These are phyloP conservation scores for Amphiprion percula DNA, from an alignment of 2,113 vertebrate genomes.

Conservation along the genomic window DNA sequence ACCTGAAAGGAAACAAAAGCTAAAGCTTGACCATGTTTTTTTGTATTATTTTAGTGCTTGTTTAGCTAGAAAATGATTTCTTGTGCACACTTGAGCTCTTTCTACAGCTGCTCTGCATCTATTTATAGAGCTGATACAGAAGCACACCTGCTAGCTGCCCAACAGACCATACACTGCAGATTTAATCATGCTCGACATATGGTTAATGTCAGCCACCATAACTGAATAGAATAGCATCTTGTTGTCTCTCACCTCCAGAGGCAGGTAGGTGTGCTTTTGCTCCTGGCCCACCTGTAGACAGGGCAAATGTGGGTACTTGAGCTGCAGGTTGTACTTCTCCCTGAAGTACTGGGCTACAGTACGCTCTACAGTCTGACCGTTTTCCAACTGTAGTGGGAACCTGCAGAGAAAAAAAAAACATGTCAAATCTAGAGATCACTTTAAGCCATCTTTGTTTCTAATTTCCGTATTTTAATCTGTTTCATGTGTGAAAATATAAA, in stretches of 20 bases:
- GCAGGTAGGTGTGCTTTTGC: constrained; percentile 99
- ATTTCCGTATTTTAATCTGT: neutral
- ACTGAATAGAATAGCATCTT: neutral
- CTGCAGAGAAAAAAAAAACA: constrained; percentile 74
- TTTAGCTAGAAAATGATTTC: neutral
- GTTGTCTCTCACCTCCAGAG: constrained; percentile 92
- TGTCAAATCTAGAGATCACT: too few species aligned
- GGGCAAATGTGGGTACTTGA: constrained; percentile 98
- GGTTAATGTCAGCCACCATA: neutral
- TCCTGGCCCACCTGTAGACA: constrained; percentile 99
- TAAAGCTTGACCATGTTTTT: constrained; percentile 5
- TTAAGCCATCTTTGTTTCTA: neutral
- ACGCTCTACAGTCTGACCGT: constrained; percentile 98
- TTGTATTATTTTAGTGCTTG: neutral
- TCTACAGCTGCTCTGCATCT: neutral
- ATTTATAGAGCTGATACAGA: neutral
- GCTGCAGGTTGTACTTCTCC: constrained; percentile 98
- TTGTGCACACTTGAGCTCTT: neutral
- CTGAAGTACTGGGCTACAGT: constrained; percentile 99
- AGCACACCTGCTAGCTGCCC: neutral
- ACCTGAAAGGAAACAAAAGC: constrained; percentile 83
- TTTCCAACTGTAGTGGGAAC: constrained; percentile 98
- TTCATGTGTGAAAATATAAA: neutral
- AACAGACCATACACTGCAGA: neutral
- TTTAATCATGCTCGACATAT: neutral